Evolutionary conservation across 2,113 vertebrate genomes (phyloP), one percentile per base, ranked within the genome.

Genomic region (Strigops habroptila): DNA sequence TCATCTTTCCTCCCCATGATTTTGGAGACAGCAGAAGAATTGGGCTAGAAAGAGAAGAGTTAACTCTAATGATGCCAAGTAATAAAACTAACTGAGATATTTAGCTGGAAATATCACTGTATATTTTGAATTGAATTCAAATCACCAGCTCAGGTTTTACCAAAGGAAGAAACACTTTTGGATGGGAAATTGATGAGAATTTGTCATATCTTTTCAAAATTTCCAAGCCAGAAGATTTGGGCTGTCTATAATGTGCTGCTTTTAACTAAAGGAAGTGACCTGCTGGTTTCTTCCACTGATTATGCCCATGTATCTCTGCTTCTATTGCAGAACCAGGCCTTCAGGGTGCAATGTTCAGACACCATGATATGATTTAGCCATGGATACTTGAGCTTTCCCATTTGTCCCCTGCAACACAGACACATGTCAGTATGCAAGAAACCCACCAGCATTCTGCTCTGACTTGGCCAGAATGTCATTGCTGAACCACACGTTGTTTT

Each of bases 401-500:
- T 62, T 62, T 49, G 14, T 48, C 35, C 18, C 31, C 27, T 2
- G 2, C 68, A 59, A 7, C 37, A 22, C 25, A 18, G 28, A 2
- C 12, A 4, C 3, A 1, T 1, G 2, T 37, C 57, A 17, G 49
- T 12, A 0, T 16, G 63, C 10, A 10, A 22, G 44, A 41, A 52
- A 79, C 27, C 51, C 27, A 4, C 31, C 23, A 12, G 15, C n/a
- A 2, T 59, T n/a, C 18, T 35, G 1, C 53, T 63, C 46, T 22
- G 35, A 65, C 11, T 12, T 37, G 22, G 53, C 12, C 37, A 27
- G 31, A 28, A 49, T 12, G 28, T 15, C 0, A 1, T 27, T 81
- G 62, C 59, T 92, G 14, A 92, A 17, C n/a, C 14, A 3, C 0
- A 0, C 14, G 3, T 19, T 49, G 12, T 7, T 35, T 49, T 67